phyloP scores from a whole-genome alignment of 2,113 vertebrate genomes.

The Regulus satrapa region DNA sequence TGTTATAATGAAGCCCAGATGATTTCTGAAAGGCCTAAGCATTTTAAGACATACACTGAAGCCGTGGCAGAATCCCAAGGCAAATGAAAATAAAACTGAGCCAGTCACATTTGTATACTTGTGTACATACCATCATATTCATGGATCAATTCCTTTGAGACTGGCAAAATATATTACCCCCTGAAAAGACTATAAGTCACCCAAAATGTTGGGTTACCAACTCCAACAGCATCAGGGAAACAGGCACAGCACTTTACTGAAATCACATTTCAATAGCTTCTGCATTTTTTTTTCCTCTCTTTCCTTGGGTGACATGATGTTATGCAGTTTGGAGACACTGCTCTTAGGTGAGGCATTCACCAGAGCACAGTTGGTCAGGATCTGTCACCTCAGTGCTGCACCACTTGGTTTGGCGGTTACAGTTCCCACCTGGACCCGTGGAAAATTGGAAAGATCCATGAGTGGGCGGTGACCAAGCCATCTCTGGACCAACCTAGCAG shows the following conservation, averaged over 20 bases:
- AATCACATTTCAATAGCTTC: background rate
- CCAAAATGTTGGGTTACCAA: background rate
- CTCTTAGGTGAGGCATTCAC: background rate
- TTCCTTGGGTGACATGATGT: background rate
- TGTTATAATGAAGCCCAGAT: conserved; percentile 20
- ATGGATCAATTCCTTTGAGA: background rate
- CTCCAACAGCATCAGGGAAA: background rate
- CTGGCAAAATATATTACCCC: background rate
- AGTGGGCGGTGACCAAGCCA: background rate
- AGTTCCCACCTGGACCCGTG: background rate
- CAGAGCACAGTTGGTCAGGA: background rate
- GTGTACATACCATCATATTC: background rate
- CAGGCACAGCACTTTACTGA: background rate
- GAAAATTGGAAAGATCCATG: background rate
- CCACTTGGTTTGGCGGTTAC: background rate
- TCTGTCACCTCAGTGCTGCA: background rate
- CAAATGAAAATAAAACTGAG: background rate
- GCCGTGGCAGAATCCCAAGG: background rate
- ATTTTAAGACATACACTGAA: background rate
- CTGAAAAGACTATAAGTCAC: background rate
- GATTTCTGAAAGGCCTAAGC: background rate
- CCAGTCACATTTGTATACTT: background rate
- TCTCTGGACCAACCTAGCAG: background rate
- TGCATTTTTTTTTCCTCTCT: background rate
- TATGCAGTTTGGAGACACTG: background rate